Evolutionary conservation across 1,140 invertebrate genomes (phyloP).

Genomic region (Heliconius eleuchia): DNA sequence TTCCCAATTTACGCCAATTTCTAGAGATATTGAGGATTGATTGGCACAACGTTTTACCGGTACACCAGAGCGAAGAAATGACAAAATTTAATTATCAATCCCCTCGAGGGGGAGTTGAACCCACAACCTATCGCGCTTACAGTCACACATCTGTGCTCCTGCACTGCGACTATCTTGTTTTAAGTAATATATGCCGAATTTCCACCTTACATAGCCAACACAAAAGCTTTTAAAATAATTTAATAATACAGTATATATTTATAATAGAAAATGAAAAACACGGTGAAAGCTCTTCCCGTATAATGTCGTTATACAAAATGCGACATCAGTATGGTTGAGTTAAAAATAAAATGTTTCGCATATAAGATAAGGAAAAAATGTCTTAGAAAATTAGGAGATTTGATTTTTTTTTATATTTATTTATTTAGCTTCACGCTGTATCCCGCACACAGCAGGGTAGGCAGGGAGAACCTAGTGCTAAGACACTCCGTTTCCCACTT

Average conservation of each 20-base stretch:
- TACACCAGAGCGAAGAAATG: no score
- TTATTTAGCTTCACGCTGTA: no score
- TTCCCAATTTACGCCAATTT: no score
- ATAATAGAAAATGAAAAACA: conserved; percentile 15
- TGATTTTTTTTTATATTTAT: background rate
- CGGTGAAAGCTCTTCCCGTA: background rate
- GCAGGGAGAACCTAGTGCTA: no score
- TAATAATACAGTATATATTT: conserved; percentile 17
- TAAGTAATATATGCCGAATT: background rate
- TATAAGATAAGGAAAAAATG: background rate
- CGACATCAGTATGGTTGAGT: background rate
- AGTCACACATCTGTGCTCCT: no score
- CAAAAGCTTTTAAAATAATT: conserved; percentile 37
- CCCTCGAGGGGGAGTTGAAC: no score
- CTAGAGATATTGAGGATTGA: no score
- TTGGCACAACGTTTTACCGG: no score
- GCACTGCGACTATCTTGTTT: background rate
- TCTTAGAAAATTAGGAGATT: background rate
- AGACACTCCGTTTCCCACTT: no score
- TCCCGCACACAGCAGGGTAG: no score
- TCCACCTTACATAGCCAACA: conserved; percentile 3
- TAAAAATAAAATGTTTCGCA: background rate
- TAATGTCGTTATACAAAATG: background rate
- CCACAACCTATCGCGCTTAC: no score
- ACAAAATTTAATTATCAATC: no score